Conservation (phyloP, 2,888 invertebrate species). For the Molanna angustata region DNA sequence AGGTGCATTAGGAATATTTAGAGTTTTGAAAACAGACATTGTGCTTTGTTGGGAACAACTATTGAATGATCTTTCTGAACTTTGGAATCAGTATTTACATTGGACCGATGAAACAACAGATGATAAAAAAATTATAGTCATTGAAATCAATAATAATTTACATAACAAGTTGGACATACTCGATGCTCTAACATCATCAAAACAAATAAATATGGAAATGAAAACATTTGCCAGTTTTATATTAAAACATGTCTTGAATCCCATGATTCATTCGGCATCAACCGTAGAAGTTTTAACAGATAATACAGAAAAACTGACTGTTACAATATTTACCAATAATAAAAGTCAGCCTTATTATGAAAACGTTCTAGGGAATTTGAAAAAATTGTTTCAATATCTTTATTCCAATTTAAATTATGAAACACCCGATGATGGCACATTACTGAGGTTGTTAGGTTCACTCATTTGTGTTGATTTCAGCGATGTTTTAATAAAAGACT, state of each 20-base stretch:
- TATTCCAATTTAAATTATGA: conserved; percentile 53
- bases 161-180: conserved; percentile 41
- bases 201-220: conserved; percentile 49
- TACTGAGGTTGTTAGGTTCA: conserved; percentile 57
- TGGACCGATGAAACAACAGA: conserved; percentile 43
- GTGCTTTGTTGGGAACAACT: conserved; percentile 48
- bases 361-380: conserved; percentile 57
- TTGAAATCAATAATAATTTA: conserved; percentile 42
- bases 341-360: conserved; percentile 49
- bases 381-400: conserved; percentile 57
- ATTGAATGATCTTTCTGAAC: conserved; percentile 45
- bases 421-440: conserved; percentile 44
- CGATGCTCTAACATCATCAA: conserved; percentile 45
- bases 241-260: conserved; percentile 55
- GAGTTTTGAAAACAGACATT: conserved; percentile 49
- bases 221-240: conserved; percentile 58
- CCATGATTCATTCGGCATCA: conserved; percentile 54
- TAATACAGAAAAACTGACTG: conserved; percentile 41
- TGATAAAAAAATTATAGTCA: conserved; percentile 41
- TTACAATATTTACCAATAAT: conserved; percentile 46
- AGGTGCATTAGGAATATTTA: conserved; percentile 51
- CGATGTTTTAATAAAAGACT: conserved; percentile 66
- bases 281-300: conserved; percentile 45
- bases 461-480: conserved; percentile 60
- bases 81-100: conserved; percentile 52